These are phyloP conservation scores for Bombyx huttoni DNA, from an alignment of 2,888 invertebrate species.

Conservation along the genomic window DNA sequence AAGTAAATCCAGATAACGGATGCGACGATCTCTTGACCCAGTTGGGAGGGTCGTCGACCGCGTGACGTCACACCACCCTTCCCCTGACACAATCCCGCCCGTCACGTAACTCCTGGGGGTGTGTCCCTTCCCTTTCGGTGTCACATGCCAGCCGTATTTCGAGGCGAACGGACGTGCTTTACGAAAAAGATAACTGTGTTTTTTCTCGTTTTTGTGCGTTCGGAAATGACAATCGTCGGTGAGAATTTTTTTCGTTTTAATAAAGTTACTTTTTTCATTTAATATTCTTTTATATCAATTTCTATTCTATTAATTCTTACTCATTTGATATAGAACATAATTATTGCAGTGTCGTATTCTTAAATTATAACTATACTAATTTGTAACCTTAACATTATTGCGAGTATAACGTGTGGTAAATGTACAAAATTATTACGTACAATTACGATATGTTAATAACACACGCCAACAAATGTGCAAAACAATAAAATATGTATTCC, in stretches of 20 bases:
- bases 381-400: no score
- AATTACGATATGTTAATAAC: no score
- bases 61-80: constrained; percentile 54
- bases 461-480: no score
- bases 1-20: neutral
- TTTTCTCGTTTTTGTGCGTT: neutral
- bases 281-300: neutral
- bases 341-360: no score
- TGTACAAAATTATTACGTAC: no score
- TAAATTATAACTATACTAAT: no score
- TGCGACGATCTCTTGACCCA: constrained; percentile 35
- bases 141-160: constrained; percentile 46
- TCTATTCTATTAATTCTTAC: neutral
- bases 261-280: neutral
- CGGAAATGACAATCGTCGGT: constrained; percentile 54
- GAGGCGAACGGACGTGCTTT: constrained; percentile 33
- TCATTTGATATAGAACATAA: neutral
- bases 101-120: constrained; percentile 47
- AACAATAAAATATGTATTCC: neutral
- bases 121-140: constrained; percentile 51
- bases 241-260: constrained; percentile 13
- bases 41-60: constrained; percentile 58
- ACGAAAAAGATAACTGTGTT: constrained; percentile 1
- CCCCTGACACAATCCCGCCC: constrained; percentile 21
- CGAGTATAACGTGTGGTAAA: no score